phyloP scores from a whole-genome alignment of 2,113 vertebrate species.

The Microcebus jonahi region DNA sequence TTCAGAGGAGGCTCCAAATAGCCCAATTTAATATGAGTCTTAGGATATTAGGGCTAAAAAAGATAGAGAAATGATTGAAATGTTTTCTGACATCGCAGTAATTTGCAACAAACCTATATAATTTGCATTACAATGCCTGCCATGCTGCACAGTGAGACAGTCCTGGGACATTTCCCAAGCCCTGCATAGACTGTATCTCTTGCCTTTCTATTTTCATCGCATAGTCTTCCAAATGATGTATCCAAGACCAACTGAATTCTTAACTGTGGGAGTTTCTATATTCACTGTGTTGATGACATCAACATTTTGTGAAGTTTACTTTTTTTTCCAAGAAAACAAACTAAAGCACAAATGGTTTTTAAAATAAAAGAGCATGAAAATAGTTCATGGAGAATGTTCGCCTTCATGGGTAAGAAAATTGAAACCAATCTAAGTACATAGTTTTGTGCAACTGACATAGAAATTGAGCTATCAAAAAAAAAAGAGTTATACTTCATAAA shows the following conservation, averaged over 20 bases:
- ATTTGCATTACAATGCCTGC: background rate
- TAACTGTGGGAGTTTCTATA: background rate
- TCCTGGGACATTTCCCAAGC: background rate
- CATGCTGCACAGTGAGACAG: background rate
- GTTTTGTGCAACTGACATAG: background rate
- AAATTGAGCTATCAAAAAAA: background rate
- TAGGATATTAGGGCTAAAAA: background rate
- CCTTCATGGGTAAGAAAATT: background rate
- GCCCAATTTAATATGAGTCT: background rate
- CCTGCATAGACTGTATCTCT: background rate
- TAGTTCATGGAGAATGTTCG: background rate
- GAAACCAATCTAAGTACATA: background rate
- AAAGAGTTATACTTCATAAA: background rate
- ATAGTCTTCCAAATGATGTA: background rate
- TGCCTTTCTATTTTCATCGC: background rate
- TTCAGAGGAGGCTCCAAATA: background rate
- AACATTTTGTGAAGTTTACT: background rate
- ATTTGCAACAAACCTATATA: slow-evolving; percentile 43
- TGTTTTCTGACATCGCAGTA: background rate
- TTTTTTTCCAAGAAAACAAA: background rate
- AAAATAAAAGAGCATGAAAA: background rate
- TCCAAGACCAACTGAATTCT: background rate
- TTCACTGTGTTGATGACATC: background rate
- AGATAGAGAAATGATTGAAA: background rate
- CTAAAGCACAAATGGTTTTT: background rate